These are phyloP conservation scores for Pseudotriccus pelzelni DNA, from an alignment of 2,797 vertebrate genomes.

Conservation along the genomic window DNA sequence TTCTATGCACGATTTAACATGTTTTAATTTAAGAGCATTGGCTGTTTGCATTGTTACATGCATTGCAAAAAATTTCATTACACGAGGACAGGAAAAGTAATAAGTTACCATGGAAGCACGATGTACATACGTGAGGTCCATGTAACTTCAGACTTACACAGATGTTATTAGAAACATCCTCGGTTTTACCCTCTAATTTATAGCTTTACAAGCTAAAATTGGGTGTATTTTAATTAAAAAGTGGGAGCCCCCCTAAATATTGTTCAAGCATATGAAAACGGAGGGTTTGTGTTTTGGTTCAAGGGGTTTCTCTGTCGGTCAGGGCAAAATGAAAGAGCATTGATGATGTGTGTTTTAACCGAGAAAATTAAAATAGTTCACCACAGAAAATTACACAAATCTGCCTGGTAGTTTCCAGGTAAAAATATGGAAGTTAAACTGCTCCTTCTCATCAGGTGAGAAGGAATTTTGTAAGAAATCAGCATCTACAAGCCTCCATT, in stretches of 20 bases:
- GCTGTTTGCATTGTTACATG: conserved; percentile 5
- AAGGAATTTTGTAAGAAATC: not conserved
- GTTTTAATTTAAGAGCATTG: not conserved
- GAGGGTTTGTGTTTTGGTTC: not conserved
- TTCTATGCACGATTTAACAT: not conserved
- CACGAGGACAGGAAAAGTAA: not conserved
- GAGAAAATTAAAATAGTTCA: not conserved
- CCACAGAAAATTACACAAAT: not conserved
- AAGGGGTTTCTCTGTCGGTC: not conserved
- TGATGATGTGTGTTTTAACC: not conserved
- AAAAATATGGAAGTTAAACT: not conserved
- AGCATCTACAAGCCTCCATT: not conserved
- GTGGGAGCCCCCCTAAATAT: not conserved
- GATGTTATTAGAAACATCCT: conserved; percentile 35
- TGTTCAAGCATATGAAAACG: fast-evolving
- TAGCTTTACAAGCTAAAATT: not conserved
- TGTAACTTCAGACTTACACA: conserved; percentile 25
- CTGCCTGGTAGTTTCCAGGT: not conserved
- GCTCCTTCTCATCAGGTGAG: not conserved
- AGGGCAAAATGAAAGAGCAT: not conserved
- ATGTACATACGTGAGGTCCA: not conserved
- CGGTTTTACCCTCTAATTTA: not conserved
- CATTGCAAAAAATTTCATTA: conserved; percentile 16
- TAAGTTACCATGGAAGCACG: conserved; percentile 45
- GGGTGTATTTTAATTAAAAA: not conserved